A percentile compares a stretch with the other conserved stretches of the same genome.
Evolutionary conservation across 2,113 vertebrate species (phyloP).

Genomic region (Boleophthalmus pectinirostris): DNA sequence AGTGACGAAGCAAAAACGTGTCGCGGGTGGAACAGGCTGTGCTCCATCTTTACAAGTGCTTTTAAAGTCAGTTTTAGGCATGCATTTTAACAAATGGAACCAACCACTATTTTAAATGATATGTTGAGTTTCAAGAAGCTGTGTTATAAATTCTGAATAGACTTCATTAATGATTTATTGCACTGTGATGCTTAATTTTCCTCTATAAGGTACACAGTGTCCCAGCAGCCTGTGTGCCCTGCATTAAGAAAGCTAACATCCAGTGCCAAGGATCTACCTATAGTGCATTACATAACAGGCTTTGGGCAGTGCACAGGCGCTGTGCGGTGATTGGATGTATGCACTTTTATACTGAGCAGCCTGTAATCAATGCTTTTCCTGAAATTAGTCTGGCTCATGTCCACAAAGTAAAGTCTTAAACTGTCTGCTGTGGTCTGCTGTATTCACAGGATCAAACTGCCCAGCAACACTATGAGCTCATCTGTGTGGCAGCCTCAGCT

Average conservation of each 20-base stretch:
- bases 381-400: conserved; percentile 9
- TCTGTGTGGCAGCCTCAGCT: not conserved
- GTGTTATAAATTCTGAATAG: not conserved
- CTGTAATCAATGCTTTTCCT: not conserved
- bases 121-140: not conserved
- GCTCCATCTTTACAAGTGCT: conserved; percentile 53
- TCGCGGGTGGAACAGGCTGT: conserved; percentile 59
- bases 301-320: conserved; percentile 18
- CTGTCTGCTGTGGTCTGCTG: not conserved
- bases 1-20: conserved; percentile 75
- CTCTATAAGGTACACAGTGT: conserved; percentile 39
- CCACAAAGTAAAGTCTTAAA: conserved; percentile 13
- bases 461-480: conserved; percentile 26
- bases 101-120: not conserved
- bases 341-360: conserved; percentile 5
- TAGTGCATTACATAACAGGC: conserved; percentile 27
- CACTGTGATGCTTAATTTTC: not conserved
- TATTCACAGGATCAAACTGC: conserved; percentile 24
- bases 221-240: conserved; percentile 9
- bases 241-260: conserved; percentile 27
- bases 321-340: conserved; percentile 3
- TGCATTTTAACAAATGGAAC: conserved; percentile 1
- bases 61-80: conserved; percentile 26
- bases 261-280: conserved; percentile 40
- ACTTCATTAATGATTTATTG: not conserved